Evolutionary conservation across 2,113 vertebrate species (phyloP).

Genomic region (Tychaedon coryphoeus): DNA sequence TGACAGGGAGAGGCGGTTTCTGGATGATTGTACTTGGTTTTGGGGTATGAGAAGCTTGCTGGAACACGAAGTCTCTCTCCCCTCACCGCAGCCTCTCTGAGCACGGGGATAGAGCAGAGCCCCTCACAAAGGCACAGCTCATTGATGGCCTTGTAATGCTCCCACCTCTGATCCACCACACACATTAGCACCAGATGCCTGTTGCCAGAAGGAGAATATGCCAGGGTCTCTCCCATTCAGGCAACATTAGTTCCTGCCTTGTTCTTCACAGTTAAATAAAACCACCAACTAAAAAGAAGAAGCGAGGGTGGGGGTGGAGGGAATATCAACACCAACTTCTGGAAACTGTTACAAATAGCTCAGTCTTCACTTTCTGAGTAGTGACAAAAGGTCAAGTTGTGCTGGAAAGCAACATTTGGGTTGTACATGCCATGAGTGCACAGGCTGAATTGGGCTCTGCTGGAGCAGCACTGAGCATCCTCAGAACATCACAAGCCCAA

Average conservation of each 20-base stretch:
- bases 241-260: background rate
- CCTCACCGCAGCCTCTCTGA: background rate
- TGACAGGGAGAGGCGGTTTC: constrained; percentile 54
- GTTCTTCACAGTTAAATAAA: constrained; percentile 33
- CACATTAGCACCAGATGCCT: constrained; percentile 50
- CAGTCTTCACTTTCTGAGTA: constrained; percentile 66
- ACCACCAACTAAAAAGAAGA: constrained; percentile 48
- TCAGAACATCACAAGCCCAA: background rate
- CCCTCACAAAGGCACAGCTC: background rate
- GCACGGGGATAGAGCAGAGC: background rate
- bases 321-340: constrained; percentile 51
- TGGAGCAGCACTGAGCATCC: constrained; percentile 31
- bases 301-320: rapidly evolving
- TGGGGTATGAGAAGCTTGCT: constrained; percentile 19
- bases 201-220: background rate
- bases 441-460: constrained; percentile 30
- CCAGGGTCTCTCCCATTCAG: background rate
- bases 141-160: background rate
- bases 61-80: background rate
- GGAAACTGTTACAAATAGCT: constrained; percentile 69
- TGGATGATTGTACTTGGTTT: constrained; percentile 25
- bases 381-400: constrained; percentile 68
- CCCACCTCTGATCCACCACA: constrained; percentile 18
- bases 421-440: constrained; percentile 9
- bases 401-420: constrained; percentile 66